phyloP scores from a whole-genome alignment of 2,113 vertebrate species.

The Eonycteris spelaea region DNA sequence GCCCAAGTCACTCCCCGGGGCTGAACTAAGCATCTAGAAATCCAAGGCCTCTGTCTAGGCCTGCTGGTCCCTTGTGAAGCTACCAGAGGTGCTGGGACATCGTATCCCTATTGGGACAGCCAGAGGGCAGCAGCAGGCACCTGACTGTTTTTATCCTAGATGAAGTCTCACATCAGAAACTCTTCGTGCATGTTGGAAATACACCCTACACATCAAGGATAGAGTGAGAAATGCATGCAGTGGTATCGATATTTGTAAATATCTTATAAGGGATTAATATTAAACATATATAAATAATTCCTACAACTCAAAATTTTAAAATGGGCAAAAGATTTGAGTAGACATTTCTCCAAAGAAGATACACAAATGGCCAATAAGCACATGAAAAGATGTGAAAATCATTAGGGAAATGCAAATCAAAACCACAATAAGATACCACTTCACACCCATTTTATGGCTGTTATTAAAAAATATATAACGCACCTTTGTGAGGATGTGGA shows the following conservation, averaged over 20 bases:
- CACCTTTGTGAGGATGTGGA: neutral
- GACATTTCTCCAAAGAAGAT: neutral
- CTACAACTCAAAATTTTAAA: neutral
- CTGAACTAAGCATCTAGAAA: neutral
- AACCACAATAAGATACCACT: neutral
- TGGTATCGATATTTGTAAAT: neutral
- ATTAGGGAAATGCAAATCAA: slow-evolving; percentile 10
- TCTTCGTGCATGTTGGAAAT: neutral
- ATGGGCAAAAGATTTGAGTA: neutral
- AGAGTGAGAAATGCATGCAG: neutral
- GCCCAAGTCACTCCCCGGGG: neutral
- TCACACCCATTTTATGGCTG: neutral
- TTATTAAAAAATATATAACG: neutral
- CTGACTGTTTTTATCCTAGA: neutral
- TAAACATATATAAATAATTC: neutral
- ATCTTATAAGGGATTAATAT: neutral
- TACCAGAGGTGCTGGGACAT: neutral
- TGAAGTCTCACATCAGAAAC: neutral
- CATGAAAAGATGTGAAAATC: neutral
- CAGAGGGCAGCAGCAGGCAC: neutral
- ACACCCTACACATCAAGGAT: neutral
- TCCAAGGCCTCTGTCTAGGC: neutral
- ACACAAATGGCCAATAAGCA: neutral
- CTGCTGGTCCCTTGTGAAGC: neutral
- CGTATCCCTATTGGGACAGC: neutral